phyloP scores from a whole-genome alignment of 2,797 vertebrate genomes.

The Arctocebus calabarensis region DNA sequence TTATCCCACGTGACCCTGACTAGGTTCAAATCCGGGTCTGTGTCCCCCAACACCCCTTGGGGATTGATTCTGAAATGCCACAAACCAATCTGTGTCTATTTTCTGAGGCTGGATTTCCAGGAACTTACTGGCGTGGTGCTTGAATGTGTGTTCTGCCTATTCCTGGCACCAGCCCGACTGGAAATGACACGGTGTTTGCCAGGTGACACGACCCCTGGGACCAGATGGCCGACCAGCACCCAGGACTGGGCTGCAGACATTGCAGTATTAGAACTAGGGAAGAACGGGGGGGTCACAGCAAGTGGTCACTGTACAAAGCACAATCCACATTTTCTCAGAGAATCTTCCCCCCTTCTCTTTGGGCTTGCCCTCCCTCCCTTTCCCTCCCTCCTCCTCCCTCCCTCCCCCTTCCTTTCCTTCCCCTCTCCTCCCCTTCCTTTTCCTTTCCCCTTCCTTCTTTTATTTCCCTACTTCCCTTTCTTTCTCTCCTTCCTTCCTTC shows the following conservation, averaged over 20 bases:
- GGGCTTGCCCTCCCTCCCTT: accelerated
- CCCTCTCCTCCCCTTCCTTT: accelerated
- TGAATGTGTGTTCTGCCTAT: background rate
- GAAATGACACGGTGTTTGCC: background rate
- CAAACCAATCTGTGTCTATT: background rate
- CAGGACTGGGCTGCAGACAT: background rate
- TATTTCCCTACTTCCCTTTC: accelerated
- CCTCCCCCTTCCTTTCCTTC: too few species aligned
- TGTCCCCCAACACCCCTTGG: accelerated
- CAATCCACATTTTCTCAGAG: background rate
- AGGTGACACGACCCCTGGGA: background rate
- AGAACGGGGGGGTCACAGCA: background rate
- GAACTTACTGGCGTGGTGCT: background rate
- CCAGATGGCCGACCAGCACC: too few species aligned
- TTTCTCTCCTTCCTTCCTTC: accelerated
- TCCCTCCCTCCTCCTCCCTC: too few species aligned
- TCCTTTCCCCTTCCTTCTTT: accelerated
- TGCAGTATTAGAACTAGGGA: background rate
- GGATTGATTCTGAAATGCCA: background rate
- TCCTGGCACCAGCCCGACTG: background rate
- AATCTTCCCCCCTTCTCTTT: too few species aligned
- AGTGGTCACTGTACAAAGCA: background rate
- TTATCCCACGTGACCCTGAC: background rate
- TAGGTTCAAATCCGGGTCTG: background rate
- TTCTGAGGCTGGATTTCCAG: background rate